Conservation (phyloP, 2,113 vertebrate genomes). For the Misgurnus anguillicaudatus region DNA sequence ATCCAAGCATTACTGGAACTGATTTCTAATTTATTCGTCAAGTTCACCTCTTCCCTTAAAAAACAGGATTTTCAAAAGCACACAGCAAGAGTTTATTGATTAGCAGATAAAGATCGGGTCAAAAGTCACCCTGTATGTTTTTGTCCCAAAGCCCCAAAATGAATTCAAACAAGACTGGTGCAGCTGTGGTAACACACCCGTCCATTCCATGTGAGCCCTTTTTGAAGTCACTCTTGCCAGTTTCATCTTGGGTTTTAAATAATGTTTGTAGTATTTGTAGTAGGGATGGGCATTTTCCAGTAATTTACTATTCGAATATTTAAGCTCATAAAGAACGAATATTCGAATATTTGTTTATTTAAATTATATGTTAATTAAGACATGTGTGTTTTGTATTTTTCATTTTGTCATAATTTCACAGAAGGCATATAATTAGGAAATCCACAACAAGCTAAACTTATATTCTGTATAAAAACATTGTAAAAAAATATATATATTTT, state of each 20-base stretch:
- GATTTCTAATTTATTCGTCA: conserved; percentile 23
- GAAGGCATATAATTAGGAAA: too few relatives aligned
- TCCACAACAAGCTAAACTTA: too few relatives aligned
- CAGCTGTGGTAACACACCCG: conserved; percentile 74
- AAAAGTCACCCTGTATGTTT: conserved; percentile 64
- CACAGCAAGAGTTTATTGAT: conserved; percentile 63
- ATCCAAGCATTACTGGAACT: not conserved
- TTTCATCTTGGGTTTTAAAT: not conserved
- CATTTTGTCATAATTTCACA: too few relatives aligned
- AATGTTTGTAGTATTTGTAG: too few relatives aligned
- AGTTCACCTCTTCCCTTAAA: conserved; percentile 21
- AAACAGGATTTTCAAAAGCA: conserved; percentile 49
- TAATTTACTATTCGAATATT: too few relatives aligned
- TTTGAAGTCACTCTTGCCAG: conserved; percentile 11
- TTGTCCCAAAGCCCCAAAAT: conserved; percentile 60
- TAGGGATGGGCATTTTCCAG: too few relatives aligned
- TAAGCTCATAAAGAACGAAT: too few relatives aligned
- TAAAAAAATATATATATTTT: too few relatives aligned
- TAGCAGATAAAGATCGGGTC: conserved; percentile 67
- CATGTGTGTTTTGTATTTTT: too few relatives aligned
- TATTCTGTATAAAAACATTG: too few relatives aligned
- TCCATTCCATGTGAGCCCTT: conserved; percentile 58
- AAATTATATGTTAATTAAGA: too few relatives aligned
- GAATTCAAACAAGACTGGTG: conserved; percentile 70
- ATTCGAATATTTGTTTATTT: too few relatives aligned